Evolutionary conservation across 2,113 vertebrate species (phyloP), one percentile per base, ranked within the genome.

Genomic region (Aspiorhynchus laticeps): DNA sequence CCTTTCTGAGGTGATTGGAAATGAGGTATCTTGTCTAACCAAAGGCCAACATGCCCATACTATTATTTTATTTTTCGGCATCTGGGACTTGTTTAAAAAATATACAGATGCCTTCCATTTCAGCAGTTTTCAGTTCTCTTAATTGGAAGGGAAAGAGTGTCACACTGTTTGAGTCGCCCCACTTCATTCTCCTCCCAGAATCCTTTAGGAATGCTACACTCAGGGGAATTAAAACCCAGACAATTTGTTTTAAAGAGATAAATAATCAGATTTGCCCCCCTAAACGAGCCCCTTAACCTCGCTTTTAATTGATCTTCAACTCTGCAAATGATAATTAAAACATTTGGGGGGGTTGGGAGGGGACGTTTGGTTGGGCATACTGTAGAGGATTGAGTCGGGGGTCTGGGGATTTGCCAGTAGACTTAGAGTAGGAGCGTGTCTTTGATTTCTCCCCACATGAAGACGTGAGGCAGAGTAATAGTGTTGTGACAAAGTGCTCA

Each of bases 321-420:
- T 93, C 95, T 94, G 94, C 96, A 96, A 96, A 96, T 95, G 94
- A 95, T 98, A 97, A 98, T 99, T 97, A 97, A 99, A 98, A 97
- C 95, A 97, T 97, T 96, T 95, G 94, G 94, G 95, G 91, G 95
- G 93, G 94, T 94, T 93, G 90, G 93, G 92, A 86, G 86, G 92
- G 33, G 92, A 90, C 84, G 90, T 93, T 31, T 53, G 48, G 31
- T 79, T 63, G 21, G 7, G 79, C 51, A 41, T 36, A 24, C 67
- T 38, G 67, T 56, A 26, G 89, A 88, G 92, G 93, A 94, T 92
- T 93, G 92, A 93, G 94, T 71, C 36, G 38, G 79, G 85, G 85
- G 85, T 80, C 86, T 87, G 76, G 87, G 87, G 88, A 89, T 83
- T 87, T 87, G 59, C 61, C 14, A 76, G 48, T 80, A 77, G 86